Conservation (phyloP, 2,797 vertebrate genomes). For the Tolypeutes matacus region DNA sequence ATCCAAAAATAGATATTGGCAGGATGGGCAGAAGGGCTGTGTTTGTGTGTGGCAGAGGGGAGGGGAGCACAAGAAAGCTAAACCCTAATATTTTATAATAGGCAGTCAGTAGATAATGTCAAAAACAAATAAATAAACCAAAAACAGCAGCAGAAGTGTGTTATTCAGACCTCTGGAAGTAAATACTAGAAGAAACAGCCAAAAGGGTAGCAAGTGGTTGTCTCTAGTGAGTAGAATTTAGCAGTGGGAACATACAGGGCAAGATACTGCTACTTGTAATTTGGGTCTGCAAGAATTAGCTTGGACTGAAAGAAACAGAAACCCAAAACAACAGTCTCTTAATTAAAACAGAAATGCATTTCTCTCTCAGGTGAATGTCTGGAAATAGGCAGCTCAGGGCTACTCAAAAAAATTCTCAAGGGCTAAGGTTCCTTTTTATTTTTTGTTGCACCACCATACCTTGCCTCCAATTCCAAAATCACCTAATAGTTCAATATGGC, state of each 20-base stretch:
- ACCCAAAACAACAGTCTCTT: not conserved
- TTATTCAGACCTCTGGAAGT: not conserved
- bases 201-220: not conserved
- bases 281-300: not conserved
- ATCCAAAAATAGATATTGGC: not conserved
- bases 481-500: not conserved
- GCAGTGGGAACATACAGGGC: not conserved
- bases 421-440: not conserved
- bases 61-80: not conserved
- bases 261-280: not conserved
- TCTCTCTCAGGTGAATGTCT: not conserved
- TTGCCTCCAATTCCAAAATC: not conserved
- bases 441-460: not conserved
- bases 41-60: not conserved
- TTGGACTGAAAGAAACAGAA: not conserved
- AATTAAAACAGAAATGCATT: conserved; percentile 3
- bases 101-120: not conserved
- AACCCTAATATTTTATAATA: not conserved
- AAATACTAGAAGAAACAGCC: not conserved
- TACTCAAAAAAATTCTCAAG: not conserved
- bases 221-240: not conserved
- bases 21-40: not conserved
- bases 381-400: not conserved
- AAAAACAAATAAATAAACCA: not conserved
- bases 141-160: not conserved